A percentile compares a stretch with the other conserved stretches of the same genome.
phyloP scores from a whole-genome alignment of 2,113 vertebrate species.

The Lagopus leucura region DNA sequence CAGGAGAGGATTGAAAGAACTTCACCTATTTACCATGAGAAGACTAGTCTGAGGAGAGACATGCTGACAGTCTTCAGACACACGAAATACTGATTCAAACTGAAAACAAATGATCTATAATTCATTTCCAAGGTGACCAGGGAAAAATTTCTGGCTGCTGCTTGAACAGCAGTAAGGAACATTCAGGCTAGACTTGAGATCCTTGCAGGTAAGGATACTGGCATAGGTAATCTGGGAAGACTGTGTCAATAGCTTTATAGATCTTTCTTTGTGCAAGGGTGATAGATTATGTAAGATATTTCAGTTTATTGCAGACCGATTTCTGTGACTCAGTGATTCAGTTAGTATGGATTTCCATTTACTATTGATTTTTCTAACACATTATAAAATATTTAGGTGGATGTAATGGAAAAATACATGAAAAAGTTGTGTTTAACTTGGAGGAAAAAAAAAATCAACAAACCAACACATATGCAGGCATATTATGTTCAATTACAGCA shows the following conservation, averaged over 20 bases:
- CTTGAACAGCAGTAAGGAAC: not conserved
- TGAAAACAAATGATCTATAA: not conserved
- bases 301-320: not conserved
- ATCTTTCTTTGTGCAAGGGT: not conserved
- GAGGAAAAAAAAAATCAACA: fast-evolving
- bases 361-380: not conserved
- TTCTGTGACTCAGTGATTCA: not conserved
- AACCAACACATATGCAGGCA: not conserved
- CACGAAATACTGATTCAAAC: not conserved
- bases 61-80: not conserved
- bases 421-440: not conserved
- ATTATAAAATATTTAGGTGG: not conserved
- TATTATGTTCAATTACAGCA: not conserved
- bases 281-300: not conserved
- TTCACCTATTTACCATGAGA: not conserved
- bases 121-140: not conserved
- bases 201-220: not conserved
- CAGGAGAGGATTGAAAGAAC: not conserved
- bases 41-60: not conserved
- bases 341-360: not conserved
- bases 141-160: not conserved
- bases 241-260: not conserved
- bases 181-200: not conserved
- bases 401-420: not conserved
- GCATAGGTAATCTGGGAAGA: not conserved